Base-by-base conservation (phyloP, 2,888 invertebrate species). In the Lasioglossum malachurum region DNA sequence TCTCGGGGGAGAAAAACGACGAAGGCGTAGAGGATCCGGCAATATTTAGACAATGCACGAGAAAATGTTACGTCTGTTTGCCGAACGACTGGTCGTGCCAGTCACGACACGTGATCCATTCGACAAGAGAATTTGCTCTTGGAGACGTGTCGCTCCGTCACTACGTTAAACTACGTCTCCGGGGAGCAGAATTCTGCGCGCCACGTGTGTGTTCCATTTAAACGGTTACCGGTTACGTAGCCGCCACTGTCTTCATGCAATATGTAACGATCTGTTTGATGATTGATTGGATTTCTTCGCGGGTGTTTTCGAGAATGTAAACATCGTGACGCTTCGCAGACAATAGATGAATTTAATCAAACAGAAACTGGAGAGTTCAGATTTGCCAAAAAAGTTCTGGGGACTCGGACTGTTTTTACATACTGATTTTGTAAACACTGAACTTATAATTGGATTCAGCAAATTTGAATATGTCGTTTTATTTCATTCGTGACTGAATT, bases 111-210 rank as follows among this genome's bases (percentile, higher is more conserved):
- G 78, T 49, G 83, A 78, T 75, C 78, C 76, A 81, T 87, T 78
- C 75, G 75, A 76, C 71, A 49, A 31, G 49, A 60, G 82, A 84
- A 88, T 88, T 86, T 78, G 74, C 82, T 85, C 19, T 16, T 75
- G 60, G 76, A 75, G 38, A n/a, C 77, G 49, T 72, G 75, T 76
- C 72, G 72, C 75, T 78, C n/a, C 57, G 49, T 53, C 44, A 44
- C 57, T 71, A 23, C 49, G 64, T 57, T 75, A 81, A 87, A 80
- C 69, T 83, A 80, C 41, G 41, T n/a, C 82, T 35, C 79, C 53
- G 44, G 79, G 73, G 81, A 57, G 41, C 7, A 44, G 83, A 84
- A 82, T 86, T 84, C 74, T 78, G n/a, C 60, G n/a, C 23, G 53
- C 14, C 67, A 49, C 31, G 64, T 67, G 67, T 75, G 72, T 60